Evolutionary conservation across 2,888 invertebrate species (phyloP).

Genomic region (Ormyrus thymus): DNA sequence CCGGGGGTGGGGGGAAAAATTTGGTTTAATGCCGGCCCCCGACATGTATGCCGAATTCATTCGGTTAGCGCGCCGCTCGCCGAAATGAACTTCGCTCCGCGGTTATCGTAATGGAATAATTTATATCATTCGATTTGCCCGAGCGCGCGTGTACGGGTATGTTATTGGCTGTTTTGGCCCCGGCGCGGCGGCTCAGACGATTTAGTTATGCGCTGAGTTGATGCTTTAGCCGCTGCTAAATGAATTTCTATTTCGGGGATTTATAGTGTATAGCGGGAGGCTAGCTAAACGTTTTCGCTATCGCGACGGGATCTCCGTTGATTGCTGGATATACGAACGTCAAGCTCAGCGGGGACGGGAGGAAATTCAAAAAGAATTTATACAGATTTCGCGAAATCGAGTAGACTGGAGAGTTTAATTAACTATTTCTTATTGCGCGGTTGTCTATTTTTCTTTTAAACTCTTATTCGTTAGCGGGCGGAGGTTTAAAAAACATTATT

Average conservation of each 20-base stretch:
- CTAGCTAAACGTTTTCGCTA: too few relatives aligned
- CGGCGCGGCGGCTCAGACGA: not conserved
- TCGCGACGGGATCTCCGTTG: too few relatives aligned
- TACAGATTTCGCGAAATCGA: too few relatives aligned
- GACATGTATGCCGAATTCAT: constrained; percentile 20
- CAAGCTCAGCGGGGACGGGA: too few relatives aligned
- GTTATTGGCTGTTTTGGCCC: constrained; percentile 28
- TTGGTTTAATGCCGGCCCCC: constrained; percentile 29
- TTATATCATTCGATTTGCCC: constrained; percentile 44
- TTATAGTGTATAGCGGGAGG: not conserved
- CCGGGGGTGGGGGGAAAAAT: constrained; percentile 45
- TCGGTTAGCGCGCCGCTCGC: not conserved
- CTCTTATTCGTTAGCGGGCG: too few relatives aligned
- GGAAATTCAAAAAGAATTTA: too few relatives aligned
- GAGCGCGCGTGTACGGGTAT: not conserved
- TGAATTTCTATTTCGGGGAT: constrained; percentile 1
- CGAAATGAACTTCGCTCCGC: constrained; percentile 31
- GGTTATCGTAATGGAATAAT: constrained; percentile 51
- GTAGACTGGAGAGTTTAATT: too few relatives aligned
- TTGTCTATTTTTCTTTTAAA: too few relatives aligned
- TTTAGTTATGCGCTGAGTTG: constrained; percentile 14
- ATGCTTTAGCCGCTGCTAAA: constrained; percentile 27
- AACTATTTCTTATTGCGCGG: too few relatives aligned
- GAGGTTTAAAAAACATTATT: too few relatives aligned
- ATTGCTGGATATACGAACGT: too few relatives aligned